Conservation (phyloP, 2,888 invertebrate species). For the Cosmopolites sordidus region DNA sequence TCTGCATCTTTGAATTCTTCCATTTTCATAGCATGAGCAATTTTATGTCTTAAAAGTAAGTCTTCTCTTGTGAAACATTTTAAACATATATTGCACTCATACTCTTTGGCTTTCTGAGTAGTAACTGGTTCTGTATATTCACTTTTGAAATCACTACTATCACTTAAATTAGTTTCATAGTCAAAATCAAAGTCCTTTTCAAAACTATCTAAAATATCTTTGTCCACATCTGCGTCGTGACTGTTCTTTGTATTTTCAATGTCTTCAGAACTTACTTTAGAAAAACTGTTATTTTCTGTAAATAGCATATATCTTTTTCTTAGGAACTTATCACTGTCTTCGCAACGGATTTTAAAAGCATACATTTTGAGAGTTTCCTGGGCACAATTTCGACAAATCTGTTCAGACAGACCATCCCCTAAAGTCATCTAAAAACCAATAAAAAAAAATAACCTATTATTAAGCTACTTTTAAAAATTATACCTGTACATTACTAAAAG, state of each 20-base stretch:
- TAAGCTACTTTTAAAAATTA: neutral
- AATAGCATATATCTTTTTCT: slow-evolving; percentile 27
- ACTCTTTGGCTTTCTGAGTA: slow-evolving; percentile 33
- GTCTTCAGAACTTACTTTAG: neutral
- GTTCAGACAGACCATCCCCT: slow-evolving; percentile 59
- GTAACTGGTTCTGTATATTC: slow-evolving; percentile 9
- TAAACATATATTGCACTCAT: slow-evolving; percentile 40
- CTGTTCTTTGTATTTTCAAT: neutral
- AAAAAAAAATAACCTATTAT: slow-evolving; percentile 15
- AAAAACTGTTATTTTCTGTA: neutral
- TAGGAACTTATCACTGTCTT: slow-evolving; percentile 47
- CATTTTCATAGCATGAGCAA: slow-evolving; percentile 41
- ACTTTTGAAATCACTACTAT: slow-evolving; percentile 21
- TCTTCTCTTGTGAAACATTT: slow-evolving; percentile 42
- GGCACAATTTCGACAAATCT: slow-evolving; percentile 56
- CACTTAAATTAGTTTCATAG: slow-evolving; percentile 34
- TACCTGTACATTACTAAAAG: slow-evolving; percentile 46
- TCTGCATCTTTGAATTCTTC: slow-evolving; percentile 33
- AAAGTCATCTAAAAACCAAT: slow-evolving; percentile 39
- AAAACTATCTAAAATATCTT: slow-evolving; percentile 7
- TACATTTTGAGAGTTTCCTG: slow-evolving; percentile 51
- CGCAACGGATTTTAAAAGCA: slow-evolving; percentile 50
- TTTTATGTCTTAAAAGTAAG: slow-evolving; percentile 41
- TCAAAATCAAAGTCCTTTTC: slow-evolving; percentile 8
- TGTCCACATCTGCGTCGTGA: neutral